These are phyloP conservation scores for Dioctria linearis DNA, from an alignment of 2,888 invertebrate genomes.

Conservation along the genomic window DNA sequence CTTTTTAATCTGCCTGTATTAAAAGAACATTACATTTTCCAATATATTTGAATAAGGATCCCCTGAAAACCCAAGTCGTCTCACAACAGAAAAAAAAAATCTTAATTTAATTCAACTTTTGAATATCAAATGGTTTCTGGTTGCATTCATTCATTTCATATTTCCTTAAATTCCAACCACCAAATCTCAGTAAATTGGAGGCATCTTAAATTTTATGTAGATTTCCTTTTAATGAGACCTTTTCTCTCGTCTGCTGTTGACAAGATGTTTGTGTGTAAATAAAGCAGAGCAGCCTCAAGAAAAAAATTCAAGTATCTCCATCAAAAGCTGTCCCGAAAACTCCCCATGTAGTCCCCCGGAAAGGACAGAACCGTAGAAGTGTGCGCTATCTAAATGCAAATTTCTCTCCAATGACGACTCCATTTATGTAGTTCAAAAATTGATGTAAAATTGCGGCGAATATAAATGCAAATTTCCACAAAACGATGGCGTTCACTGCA, in stretches of 20 bases:
- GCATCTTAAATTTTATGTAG: constrained; percentile 30
- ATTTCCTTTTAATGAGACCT: constrained; percentile 36
- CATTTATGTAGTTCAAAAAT: constrained; percentile 45
- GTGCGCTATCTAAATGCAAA: constrained; percentile 46
- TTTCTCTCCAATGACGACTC: constrained; percentile 39
- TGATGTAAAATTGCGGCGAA: constrained; percentile 48
- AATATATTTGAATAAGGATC: no score
- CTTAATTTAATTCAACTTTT: no score
- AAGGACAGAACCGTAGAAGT: constrained; percentile 34
- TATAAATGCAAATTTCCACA: constrained; percentile 39
- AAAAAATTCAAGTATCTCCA: constrained; percentile 15
- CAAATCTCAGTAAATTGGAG: constrained; percentile 27
- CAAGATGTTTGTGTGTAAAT: constrained; percentile 34
- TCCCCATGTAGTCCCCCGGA: neutral
- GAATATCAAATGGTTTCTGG: no score
- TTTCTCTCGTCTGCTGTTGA: constrained; percentile 31
- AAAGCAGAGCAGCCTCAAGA: neutral
- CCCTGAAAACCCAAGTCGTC: no score
- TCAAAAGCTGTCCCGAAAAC: constrained; percentile 17
- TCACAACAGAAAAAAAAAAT: no score
- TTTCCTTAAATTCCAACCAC: no score
- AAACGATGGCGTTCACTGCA: constrained; percentile 27
- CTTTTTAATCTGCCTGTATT: no score
- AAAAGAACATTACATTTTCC: no score
- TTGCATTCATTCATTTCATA: no score